A percentile compares a stretch with the other conserved stretches of the same genome.
These are phyloP conservation scores for Bothrops jararaca DNA, from an alignment of 2,113 vertebrate species.

Conservation along the genomic window DNA sequence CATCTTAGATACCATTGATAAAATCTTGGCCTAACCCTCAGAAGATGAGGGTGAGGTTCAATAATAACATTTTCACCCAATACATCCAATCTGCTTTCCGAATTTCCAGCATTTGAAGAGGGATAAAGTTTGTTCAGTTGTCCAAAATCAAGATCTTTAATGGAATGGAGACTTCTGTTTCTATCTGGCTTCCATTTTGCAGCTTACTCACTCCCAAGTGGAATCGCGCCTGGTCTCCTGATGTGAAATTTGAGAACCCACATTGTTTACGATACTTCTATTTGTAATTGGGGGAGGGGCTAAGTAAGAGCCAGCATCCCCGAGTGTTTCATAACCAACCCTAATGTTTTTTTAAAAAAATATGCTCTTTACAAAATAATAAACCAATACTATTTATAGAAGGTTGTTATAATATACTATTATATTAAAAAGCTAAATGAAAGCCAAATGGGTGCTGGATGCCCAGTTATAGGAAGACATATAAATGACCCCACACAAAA, in stretches of 20 bases:
- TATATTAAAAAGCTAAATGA: not conserved
- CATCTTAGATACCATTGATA: not conserved
- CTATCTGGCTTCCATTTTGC: not conserved
- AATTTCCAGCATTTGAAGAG: not conserved
- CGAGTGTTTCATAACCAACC: not conserved
- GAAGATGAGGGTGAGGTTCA: not conserved
- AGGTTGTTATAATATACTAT: not conserved
- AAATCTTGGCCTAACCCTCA: not conserved
- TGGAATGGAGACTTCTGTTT: not conserved
- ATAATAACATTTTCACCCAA: not conserved
- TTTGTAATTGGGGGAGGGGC: not conserved
- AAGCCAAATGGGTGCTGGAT: not conserved
- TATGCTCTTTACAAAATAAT: not conserved
- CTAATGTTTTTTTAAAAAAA: not conserved
- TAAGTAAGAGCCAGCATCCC: not conserved
- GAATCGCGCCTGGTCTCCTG: not conserved
- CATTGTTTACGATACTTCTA: not conserved
- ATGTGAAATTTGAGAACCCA: not conserved
- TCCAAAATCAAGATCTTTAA: not conserved
- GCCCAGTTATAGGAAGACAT: not conserved
- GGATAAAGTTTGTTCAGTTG: not conserved
- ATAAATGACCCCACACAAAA: not conserved
- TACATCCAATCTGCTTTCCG: not conserved
- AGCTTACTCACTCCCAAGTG: not conserved
- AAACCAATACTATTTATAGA: not conserved